phyloP scores from a whole-genome alignment of 2,797 vertebrate genomes.

The Micrastur ruficollis region DNA sequence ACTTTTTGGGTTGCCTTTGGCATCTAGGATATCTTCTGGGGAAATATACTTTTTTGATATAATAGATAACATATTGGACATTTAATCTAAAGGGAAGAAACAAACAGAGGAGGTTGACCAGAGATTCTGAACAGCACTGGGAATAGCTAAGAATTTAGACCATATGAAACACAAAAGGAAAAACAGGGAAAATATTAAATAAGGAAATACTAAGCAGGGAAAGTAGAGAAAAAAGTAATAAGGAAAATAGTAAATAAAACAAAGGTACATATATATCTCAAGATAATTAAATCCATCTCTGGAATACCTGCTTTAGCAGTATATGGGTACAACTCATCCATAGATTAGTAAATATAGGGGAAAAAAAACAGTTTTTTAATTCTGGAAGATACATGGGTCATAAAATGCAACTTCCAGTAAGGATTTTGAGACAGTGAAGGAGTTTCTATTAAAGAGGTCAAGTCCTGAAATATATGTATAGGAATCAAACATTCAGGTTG shows the following conservation, averaged over 20 bases:
- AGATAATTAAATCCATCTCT: neutral
- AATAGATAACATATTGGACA: neutral
- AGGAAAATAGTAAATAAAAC: neutral
- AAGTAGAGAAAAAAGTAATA: neutral
- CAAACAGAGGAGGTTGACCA: neutral
- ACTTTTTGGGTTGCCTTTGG: neutral
- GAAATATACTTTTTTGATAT: neutral
- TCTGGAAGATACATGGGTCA: neutral
- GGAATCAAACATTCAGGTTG: neutral
- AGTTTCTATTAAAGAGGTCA: neutral
- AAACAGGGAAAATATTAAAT: neutral
- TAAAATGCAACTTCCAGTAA: neutral
- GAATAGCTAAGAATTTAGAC: neutral
- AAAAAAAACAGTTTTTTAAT: neutral
- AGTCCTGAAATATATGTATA: neutral
- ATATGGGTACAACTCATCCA: neutral
- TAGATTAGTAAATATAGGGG: neutral
- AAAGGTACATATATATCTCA: neutral
- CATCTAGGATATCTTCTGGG: neutral
- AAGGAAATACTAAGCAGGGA: neutral
- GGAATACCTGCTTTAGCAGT: neutral
- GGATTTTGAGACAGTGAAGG: neutral
- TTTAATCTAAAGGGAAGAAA: neutral
- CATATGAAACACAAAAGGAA: neutral
- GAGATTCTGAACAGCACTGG: neutral